Evolutionary conservation across 1,140 invertebrate genomes (phyloP).

Genomic region (Hestina assimilis): DNA sequence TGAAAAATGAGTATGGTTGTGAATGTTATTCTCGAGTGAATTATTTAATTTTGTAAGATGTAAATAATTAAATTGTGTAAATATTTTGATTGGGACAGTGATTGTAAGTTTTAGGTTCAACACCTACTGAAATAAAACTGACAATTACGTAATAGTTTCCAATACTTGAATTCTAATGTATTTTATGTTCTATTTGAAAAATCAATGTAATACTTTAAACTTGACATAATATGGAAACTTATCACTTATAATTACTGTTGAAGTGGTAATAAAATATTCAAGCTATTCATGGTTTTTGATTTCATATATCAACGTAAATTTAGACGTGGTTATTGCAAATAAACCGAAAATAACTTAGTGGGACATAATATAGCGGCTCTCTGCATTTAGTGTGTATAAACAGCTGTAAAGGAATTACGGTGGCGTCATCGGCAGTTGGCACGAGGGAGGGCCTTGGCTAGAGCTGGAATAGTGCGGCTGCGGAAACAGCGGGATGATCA

Average conservation of each 20-base stretch:
- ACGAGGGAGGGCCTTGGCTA: slow-evolving; percentile 43
- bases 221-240: slow-evolving; percentile 42
- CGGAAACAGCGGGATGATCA: not conserved
- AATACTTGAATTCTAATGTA: not conserved
- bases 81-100: slow-evolving; percentile 54
- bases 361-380: slow-evolving; percentile 6
- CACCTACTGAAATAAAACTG: not conserved
- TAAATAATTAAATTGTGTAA: slow-evolving; percentile 65
- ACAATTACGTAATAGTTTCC: not conserved
- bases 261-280: slow-evolving; percentile 56
- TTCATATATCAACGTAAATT: not conserved
- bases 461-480: slow-evolving; percentile 19
- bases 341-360: slow-evolving; percentile 14
- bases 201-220: slow-evolving; percentile 4
- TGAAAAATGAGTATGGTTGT: slow-evolving; percentile 47
- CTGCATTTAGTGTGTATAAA: slow-evolving; percentile 13
- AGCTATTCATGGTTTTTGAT: slow-evolving; percentile 18
- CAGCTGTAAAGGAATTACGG: slow-evolving; percentile 38
- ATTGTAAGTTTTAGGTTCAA: slow-evolving; percentile 63
- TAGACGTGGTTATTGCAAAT: not conserved
- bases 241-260: slow-evolving; percentile 70
- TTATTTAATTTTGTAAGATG: slow-evolving; percentile 58
- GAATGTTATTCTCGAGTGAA: slow-evolving; percentile 25
- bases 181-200: not conserved
- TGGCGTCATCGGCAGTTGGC: slow-evolving; percentile 34